Conservation (phyloP, 2,888 invertebrate genomes). For the Parthenolecanium corni region DNA sequence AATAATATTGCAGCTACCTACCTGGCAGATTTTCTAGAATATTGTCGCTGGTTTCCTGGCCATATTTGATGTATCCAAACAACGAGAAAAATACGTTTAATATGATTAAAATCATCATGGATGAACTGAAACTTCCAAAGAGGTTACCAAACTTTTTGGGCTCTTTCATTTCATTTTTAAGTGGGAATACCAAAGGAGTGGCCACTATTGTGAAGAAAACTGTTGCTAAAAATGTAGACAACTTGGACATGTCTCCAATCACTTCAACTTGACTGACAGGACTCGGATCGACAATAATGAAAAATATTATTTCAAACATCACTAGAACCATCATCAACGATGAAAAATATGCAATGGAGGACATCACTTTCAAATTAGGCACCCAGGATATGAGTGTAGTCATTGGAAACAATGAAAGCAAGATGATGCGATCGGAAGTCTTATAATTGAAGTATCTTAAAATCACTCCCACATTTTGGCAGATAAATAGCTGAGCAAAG, state of each 20-base stretch:
- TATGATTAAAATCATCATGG: neutral
- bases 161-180: constrained; percentile 12
- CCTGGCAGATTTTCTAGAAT: constrained; percentile 3
- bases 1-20: too few species aligned
- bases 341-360: neutral
- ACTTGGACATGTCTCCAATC: neutral
- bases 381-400: neutral
- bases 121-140: neutral
- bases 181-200: constrained; percentile 8
- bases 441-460: neutral
- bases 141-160: neutral
- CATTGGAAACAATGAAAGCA: neutral
- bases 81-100: constrained; percentile 1
- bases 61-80: constrained; percentile 3
- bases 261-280: neutral
- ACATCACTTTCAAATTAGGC: constrained; percentile 3
- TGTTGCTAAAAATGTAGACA: constrained; percentile 2
- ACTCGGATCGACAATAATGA: neutral
- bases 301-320: constrained; percentile 6
- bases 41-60: neutral
- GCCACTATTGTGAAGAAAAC: neutral
- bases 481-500: neutral
- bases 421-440: neutral
- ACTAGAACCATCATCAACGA: neutral
- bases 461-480: constrained; percentile 1